Evolutionary conservation across 2,888 invertebrate species (phyloP).

Genomic region (Xylota sylvarum): DNA sequence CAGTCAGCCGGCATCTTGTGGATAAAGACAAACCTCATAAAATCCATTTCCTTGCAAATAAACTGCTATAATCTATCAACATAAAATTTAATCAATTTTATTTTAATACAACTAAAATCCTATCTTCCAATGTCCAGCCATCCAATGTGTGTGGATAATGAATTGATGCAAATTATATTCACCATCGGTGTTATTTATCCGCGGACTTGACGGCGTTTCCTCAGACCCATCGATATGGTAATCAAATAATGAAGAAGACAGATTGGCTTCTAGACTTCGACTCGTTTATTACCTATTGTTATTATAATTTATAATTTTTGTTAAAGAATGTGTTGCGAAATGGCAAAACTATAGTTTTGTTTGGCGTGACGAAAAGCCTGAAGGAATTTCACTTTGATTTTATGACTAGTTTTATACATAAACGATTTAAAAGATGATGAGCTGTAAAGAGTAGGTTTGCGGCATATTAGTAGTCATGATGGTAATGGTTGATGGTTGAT

Average conservation of each 20-base stretch:
- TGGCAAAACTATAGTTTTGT: not conserved
- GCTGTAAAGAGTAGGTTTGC: too few species aligned
- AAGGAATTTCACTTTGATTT: not conserved
- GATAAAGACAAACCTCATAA: not conserved
- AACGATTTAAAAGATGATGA: not conserved
- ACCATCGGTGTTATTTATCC: not conserved
- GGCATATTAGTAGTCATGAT: not conserved
- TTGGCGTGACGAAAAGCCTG: not conserved
- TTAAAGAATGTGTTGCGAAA: not conserved
- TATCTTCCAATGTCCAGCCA: not conserved
- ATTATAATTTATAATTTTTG: not conserved
- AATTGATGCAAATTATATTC: slow-evolving; percentile 3
- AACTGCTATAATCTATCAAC: not conserved
- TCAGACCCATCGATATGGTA: not conserved
- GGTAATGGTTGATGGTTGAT: too few species aligned
- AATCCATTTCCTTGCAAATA: not conserved
- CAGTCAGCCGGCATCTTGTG: not conserved
- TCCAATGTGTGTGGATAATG: not conserved
- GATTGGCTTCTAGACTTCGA: not conserved
- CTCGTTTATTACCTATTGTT: not conserved
- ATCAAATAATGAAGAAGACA: slow-evolving; percentile 6
- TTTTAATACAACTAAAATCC: not conserved
- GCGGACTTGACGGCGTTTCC: not conserved
- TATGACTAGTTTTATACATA: not conserved
- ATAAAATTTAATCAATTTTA: not conserved